These are phyloP conservation scores for Drosophila flavopinicola DNA, from an alignment of 2,888 invertebrate species.

Conservation along the genomic window DNA sequence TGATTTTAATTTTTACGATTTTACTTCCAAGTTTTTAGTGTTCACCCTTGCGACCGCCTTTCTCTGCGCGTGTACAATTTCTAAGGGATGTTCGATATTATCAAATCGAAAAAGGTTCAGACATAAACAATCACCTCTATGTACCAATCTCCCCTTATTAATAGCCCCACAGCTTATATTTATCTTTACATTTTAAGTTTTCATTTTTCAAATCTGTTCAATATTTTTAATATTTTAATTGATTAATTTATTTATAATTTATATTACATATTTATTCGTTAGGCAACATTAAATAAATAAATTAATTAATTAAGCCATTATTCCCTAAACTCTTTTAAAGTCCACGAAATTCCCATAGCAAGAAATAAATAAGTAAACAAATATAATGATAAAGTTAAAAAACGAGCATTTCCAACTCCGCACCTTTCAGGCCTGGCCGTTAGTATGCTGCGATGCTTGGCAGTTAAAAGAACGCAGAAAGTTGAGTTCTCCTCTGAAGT, in stretches of 20 bases:
- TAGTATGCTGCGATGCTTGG: slow-evolving; percentile 22
- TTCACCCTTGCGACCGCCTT: background rate
- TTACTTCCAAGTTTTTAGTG: too few relatives aligned
- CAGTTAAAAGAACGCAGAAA: slow-evolving; percentile 34
- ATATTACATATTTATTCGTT: too few relatives aligned
- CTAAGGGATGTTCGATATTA: too few relatives aligned
- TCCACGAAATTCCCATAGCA: slow-evolving; percentile 9
- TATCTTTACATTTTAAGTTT: too few relatives aligned
- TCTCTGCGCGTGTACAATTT: background rate
- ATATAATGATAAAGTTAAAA: slow-evolving; percentile 41
- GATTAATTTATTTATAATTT: too few relatives aligned
- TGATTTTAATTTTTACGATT: background rate
- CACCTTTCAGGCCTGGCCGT: slow-evolving; percentile 33
- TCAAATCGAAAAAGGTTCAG: background rate
- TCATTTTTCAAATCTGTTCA: too few relatives aligned
- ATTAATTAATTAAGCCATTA: background rate
- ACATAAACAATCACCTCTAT: too few relatives aligned
- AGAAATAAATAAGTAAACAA: slow-evolving; percentile 38
- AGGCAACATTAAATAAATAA: too few relatives aligned
- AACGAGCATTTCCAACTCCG: slow-evolving; percentile 24
- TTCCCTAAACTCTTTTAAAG: background rate
- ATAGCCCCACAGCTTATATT: too few relatives aligned
- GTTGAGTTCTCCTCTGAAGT: slow-evolving; percentile 33
- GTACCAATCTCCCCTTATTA: too few relatives aligned
- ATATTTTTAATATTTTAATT: too few relatives aligned